Conservation (phyloP, 1,140 invertebrate species). For the Notospermus geniculatus region DNA sequence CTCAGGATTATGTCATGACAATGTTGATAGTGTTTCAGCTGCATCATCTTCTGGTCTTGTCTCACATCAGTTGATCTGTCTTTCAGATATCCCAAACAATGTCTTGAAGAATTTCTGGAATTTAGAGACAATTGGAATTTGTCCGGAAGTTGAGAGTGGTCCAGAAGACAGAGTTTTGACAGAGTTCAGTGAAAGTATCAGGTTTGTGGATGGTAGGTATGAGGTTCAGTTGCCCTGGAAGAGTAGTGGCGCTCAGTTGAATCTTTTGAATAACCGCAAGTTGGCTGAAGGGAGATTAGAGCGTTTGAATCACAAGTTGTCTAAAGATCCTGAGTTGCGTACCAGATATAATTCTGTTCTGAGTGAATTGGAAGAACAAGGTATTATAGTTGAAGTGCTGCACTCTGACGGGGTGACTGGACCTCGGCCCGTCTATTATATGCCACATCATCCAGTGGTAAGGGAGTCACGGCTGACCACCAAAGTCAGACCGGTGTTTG, state of each 20-base stretch:
- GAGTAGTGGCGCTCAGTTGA: too few species aligned
- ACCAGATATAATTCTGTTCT: background rate
- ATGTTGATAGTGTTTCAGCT: background rate
- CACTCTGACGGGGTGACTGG: background rate
- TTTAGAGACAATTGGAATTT: background rate
- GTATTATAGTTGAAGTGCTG: background rate
- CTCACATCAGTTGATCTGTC: background rate
- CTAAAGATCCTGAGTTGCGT: background rate
- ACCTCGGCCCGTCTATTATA: constrained; percentile 36
- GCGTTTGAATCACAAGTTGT: background rate
- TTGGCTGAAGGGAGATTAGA: constrained; percentile 6
- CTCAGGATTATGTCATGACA: background rate
- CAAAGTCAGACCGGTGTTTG: constrained; percentile 50
- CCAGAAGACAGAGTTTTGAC: background rate
- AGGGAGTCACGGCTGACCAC: constrained; percentile 35
- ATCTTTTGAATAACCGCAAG: too few species aligned
- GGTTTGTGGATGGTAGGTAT: background rate
- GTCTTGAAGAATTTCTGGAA: background rate
- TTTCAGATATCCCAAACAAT: background rate
- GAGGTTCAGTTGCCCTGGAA: constrained; percentile 3
- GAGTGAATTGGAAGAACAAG: background rate
- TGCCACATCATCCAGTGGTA: constrained; percentile 56
- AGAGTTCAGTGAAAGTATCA: background rate
- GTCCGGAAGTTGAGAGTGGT: too few species aligned
- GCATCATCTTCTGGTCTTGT: too few species aligned